Conservation (phyloP, 2,797 vertebrate species). For the Hybognathus amarus region DNA sequence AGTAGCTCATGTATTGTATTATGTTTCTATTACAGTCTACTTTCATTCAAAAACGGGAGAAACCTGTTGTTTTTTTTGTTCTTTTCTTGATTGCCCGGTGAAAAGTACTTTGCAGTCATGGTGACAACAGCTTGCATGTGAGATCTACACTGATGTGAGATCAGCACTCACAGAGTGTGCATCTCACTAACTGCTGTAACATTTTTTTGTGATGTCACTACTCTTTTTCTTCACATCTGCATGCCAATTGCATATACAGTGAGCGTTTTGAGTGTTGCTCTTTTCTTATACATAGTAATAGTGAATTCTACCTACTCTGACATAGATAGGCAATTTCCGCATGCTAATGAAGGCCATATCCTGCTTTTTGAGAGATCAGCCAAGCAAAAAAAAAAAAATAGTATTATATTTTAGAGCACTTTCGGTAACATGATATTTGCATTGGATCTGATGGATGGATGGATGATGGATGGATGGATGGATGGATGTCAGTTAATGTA, state of each 20-base stretch:
- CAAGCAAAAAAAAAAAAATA: too few relatives aligned
- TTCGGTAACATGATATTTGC: background rate
- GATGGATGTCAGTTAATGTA: background rate
- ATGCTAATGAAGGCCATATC: conserved; percentile 35
- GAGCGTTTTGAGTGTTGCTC: conserved; percentile 28
- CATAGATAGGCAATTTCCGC: conserved; percentile 35
- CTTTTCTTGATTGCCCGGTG: background rate
- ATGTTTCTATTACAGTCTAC: background rate
- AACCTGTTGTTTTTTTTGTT: background rate
- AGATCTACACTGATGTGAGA: background rate
- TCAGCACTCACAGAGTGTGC: too few relatives aligned
- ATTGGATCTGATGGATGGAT: too few relatives aligned
- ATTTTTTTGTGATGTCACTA: background rate
- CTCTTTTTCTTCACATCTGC: background rate
- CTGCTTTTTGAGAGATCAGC: conserved; percentile 10
- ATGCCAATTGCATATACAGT: conserved; percentile 39
- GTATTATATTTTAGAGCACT: too few relatives aligned
- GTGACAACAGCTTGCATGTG: background rate
- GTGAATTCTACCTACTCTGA: conserved; percentile 28
- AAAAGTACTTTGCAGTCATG: background rate
- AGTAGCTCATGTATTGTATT: background rate
- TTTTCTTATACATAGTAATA: conserved; percentile 29
- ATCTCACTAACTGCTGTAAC: background rate
- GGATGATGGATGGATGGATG: background rate
- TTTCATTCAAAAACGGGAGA: background rate